phyloP scores from a whole-genome alignment of 2,797 vertebrate species.

The Etheostoma nigrum region DNA sequence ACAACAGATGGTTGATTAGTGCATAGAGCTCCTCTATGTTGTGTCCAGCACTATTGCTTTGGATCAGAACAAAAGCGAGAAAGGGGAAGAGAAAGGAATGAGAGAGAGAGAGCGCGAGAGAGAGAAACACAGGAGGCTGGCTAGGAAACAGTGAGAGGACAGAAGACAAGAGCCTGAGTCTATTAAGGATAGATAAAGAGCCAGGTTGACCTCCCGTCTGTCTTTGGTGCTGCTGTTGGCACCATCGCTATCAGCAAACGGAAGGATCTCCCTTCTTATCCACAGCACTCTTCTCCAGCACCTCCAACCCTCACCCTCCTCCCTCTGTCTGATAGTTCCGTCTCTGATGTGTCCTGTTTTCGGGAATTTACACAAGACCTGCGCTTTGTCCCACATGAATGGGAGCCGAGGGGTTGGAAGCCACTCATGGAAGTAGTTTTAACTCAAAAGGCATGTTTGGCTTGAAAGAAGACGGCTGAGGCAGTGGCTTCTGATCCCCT shows the following conservation, averaged over 20 bases:
- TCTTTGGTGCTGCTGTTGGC: conserved; percentile 78
- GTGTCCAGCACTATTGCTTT: conserved; percentile 10
- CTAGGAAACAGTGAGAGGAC: conserved; percentile 19
- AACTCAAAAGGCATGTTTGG: conserved; percentile 58
- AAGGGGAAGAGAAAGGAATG: neutral
- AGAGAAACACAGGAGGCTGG: neutral
- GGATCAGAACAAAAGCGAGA: conserved; percentile 36
- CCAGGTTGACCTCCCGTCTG: conserved; percentile 67
- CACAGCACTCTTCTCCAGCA: conserved; percentile 66
- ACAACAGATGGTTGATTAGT: conserved; percentile 25
- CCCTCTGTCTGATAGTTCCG: conserved; percentile 62
- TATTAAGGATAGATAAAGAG: conserved; percentile 59
- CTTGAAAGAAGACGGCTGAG: conserved; percentile 34
- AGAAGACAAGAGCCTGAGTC: conserved; percentile 43
- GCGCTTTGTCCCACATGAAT: conserved; percentile 72
- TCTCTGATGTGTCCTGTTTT: conserved; percentile 75
- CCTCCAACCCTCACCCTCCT: conserved; percentile 58
- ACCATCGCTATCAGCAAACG: conserved; percentile 80
- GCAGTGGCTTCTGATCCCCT: conserved; percentile 19
- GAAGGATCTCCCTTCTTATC: conserved; percentile 80
- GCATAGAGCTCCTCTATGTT: conserved; percentile 9
- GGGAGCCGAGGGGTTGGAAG: conserved; percentile 36
- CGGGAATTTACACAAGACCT: conserved; percentile 58
- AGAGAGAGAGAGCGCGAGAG: no score
- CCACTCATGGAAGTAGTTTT: conserved; percentile 57